Evolutionary conservation across 2,888 invertebrate genomes (phyloP), one percentile per base, ranked within the genome.

Genomic region (Acanthosepion lycidas): DNA sequence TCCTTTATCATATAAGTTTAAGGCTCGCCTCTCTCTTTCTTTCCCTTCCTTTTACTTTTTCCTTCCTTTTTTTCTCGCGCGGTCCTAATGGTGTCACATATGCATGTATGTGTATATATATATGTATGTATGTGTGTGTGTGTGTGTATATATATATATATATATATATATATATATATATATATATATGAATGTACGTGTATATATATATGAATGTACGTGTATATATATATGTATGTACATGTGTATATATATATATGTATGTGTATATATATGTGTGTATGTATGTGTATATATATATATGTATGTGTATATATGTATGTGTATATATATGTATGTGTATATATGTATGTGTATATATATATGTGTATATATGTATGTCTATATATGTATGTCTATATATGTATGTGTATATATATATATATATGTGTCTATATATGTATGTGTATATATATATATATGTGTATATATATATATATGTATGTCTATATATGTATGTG

Each of bases 201-300:
- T 91, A 91, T 42, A 91, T 42, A 28, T 42, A 18, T 42, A 23
- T n/a, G 23, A 9, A n/a, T 42, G 23, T 91, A 91, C 23, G 1
- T 93, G 1, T 93, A 93, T 93, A 93, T 93, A 51, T 93, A 18
- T 93, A 18, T 48, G 1, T 93, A 93, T 93, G 18, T 93, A 93
- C 48, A 93, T 93, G 1, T 48, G 4, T 93, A 48, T 93, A 48
- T 93, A 93, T 93, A 93, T 93, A 93, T 93, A 49, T 93, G 48
- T 93, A 93, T 93, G 5, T 93, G 20, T 93, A 93, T 93, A 93
- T 93, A 49, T 93, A 93, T 93, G 1, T 48, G 18, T 93, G 18
- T 93, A 93, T 93, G 48, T 93, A 93, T 93, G 5, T 93, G 42
- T 93, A 49, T 49, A 93, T 93, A n/a, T 91, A 15, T 20, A 91